A percentile compares a stretch with the other conserved stretches of the same genome.
Evolutionary conservation across 2,797 vertebrate species (phyloP).

Genomic region (Darevskia nairensis): DNA sequence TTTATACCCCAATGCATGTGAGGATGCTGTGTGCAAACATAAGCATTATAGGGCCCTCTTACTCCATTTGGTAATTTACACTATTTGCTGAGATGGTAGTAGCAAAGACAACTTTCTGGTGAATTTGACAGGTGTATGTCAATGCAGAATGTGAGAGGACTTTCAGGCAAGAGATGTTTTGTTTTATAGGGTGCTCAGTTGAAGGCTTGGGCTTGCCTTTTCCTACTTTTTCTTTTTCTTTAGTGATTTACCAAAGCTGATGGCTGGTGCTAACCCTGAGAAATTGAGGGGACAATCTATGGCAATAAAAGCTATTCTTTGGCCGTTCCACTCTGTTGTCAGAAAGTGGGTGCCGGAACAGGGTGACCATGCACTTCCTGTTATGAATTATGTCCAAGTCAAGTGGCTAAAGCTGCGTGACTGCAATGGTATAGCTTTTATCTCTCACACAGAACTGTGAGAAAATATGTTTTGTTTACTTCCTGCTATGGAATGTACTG

Average conservation of each 20-base stretch:
- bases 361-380: too few relatives aligned
- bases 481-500: too few relatives aligned
- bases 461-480: too few relatives aligned
- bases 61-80: too few relatives aligned
- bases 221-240: background rate
- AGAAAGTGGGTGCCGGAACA: background rate
- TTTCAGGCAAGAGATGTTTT: background rate
- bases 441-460: too few relatives aligned
- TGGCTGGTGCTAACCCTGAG: background rate
- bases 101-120: background rate
- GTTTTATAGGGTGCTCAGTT: background rate
- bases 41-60: background rate
- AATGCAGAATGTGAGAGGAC: too few relatives aligned
- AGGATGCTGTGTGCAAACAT: background rate
- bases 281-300: background rate
- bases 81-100: background rate
- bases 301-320: too few relatives aligned
- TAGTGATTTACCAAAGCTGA: background rate
- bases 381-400: too few relatives aligned
- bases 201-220: background rate
- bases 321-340: background rate
- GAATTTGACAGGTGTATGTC: too few relatives aligned
- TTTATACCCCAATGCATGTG: background rate
- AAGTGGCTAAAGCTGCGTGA: too few relatives aligned
- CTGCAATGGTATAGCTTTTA: too few relatives aligned